Base-by-base conservation (phyloP, 2,888 invertebrate genomes). In the Iphiclides podalirius region DNA sequence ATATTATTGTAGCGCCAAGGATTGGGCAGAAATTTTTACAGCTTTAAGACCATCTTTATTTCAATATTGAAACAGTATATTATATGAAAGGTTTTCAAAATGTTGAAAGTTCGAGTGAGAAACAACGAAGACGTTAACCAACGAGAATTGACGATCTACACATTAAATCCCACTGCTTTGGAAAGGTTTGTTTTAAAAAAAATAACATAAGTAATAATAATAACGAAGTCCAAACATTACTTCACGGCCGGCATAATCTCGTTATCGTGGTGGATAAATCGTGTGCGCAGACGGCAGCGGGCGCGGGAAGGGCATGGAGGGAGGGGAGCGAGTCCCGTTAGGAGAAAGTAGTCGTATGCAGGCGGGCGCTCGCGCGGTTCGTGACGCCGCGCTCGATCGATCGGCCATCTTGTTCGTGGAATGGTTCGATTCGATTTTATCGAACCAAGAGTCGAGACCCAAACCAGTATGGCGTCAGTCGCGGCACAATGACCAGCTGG, bases 331-430 rank as follows among this genome's bases (percentile, higher is more conserved):
- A 68, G 75, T 85, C 79, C 88, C 86, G 88, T 88, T 86, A 88
- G 78, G 86, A 86, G 88, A 88, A 88, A 88, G 88, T 87, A 80
- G 83, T 80, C 80, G 78, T 84, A 83, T 78, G 82, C 82, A 79
- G 76, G 71, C 28, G 20, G 20, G 20, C 20, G 53, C 59, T 50
- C 23, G 70, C 70, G 71, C 75, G 64, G 66, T 69, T 78, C 79
- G 79, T 81, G 78, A 76, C 75, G 60, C 57, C 52, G 67, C 51
- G 41, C 48, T 57, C 64, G 66, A 49, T 57, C 64, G 66, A 49
- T 23, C 62, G 63, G 70, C 70, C 70, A 73, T 77, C 70, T 78
- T 68, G 61, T n/a, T n/a, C n/a, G n/a, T 57, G 69, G 62, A 67
- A 64, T 71, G 68, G 70, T 70, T 77, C 69, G 62, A 73, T 73